A percentile compares a stretch with the other conserved stretches of the same genome.
These are phyloP conservation scores for Pseudochirops corinnae DNA, from an alignment of 2,797 vertebrate genomes.

Conservation along the genomic window DNA sequence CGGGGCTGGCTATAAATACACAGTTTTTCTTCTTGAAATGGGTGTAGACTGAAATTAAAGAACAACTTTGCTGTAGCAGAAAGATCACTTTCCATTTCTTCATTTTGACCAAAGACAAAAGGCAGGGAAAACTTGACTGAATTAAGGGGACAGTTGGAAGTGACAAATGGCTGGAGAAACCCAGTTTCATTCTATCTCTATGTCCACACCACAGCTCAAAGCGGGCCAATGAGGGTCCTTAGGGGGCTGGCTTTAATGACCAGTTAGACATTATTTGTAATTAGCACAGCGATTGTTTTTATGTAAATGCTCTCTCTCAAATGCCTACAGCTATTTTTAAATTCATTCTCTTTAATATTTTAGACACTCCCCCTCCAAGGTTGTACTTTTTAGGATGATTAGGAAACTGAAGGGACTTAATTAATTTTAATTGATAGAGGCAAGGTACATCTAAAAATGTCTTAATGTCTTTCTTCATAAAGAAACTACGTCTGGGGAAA, in stretches of 20 bases:
- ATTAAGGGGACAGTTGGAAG: neutral
- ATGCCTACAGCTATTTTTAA: neutral
- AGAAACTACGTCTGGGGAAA: conserved; percentile 25
- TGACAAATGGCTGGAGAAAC: conserved; percentile 15
- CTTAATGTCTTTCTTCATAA: neutral
- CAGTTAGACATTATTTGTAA: conserved; percentile 9
- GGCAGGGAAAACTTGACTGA: neutral
- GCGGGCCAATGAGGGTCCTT: neutral
- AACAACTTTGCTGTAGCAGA: conserved; percentile 23
- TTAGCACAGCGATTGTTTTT: neutral
- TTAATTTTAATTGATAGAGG: neutral
- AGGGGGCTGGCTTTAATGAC: conserved; percentile 27
- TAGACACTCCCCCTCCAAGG: conserved; percentile 25
- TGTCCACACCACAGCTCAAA: neutral
- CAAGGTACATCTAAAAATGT: neutral
- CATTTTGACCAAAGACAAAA: neutral
- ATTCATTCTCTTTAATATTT: conserved; percentile 20
- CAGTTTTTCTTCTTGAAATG: conserved; percentile 69
- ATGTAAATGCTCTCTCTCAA: conserved; percentile 38
- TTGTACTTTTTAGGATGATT: conserved; percentile 37
- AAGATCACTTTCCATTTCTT: neutral
- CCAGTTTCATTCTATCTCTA: neutral
- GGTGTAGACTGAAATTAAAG: conserved; percentile 58
- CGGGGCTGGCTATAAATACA: conserved; percentile 70
- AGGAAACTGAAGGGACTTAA: neutral